phyloP scores from a whole-genome alignment of 2,888 invertebrate species.

The Chrysomela aeneicollis region DNA sequence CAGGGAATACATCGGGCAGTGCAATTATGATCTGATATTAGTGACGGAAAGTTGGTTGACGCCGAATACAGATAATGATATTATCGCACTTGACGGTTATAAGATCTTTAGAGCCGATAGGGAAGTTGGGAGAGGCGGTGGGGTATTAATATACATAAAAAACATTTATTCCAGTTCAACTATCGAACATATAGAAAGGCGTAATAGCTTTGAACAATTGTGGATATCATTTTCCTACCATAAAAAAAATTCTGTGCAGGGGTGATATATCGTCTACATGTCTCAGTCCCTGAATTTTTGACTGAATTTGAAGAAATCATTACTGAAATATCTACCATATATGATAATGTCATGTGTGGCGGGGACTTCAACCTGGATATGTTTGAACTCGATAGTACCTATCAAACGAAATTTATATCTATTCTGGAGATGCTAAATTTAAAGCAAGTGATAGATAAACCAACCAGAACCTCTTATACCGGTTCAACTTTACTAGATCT shows the following conservation, averaged over 20 bases:
- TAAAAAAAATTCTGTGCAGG: conserved; percentile 1
- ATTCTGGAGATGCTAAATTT: not conserved
- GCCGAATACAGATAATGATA: conserved; percentile 2
- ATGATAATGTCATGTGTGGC: conserved; percentile 10
- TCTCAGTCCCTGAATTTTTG: not conserved
- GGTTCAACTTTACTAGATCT: conserved; percentile 8
- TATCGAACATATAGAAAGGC: not conserved
- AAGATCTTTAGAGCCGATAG: not conserved
- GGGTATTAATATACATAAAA: not conserved
- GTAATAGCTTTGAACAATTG: not conserved
- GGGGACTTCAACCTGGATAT: conserved; percentile 12
- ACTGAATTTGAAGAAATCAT: conserved; percentile 6
- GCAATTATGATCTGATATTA: conserved; percentile 8
- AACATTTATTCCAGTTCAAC: not conserved
- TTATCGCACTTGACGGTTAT: not conserved
- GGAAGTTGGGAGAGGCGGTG: not conserved
- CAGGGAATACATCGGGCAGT: conserved; percentile 7
- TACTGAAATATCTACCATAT: conserved; percentile 3
- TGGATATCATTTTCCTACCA: not conserved
- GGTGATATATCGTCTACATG: conserved; percentile 1
- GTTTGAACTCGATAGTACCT: not conserved
- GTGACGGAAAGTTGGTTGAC: conserved; percentile 9
- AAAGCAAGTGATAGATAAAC: conserved; percentile 1
- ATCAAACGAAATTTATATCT: conserved; percentile 1
- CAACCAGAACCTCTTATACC: not conserved